Evolutionary conservation across 2,888 invertebrate species (phyloP), one percentile per base, ranked within the genome.

Genomic region (Ectemnius lituratus): DNA sequence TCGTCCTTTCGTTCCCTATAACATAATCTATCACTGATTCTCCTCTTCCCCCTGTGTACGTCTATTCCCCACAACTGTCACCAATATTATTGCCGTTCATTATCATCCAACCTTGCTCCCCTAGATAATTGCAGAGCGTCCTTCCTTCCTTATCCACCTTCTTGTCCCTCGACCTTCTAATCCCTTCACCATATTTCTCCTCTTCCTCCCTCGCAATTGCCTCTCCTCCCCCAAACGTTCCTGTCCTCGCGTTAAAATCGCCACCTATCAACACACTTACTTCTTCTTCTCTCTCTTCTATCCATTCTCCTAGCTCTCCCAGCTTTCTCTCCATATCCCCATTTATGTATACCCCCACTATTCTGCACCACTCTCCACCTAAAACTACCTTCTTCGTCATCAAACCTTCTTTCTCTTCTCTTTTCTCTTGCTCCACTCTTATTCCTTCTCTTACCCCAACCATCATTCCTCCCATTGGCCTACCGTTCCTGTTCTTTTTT

Each of bases 181-280:
- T 68, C 45, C 59, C 20, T 23, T 63, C 47, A 23, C 63, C 65
- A 0, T 65, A 27, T 8, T 3, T 8, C 2, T 5, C 45, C 20
- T 16, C 23, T 66, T 59, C 49, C 11, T 57, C 65, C 28, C 28
- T 52, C 8, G 2, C 28, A 6, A 2, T 8, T 37, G 14, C 20
- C 62, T 58, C 60, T 60, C n/a, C 76, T 70, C 59, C 70, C 37
- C 2, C 2, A 1, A 23, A 1, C 8, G 66, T 27, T 47, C 71
- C 75, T 64, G 59, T 65, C 59, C 77, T 74, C 23, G 63, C 70
- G 18, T 73, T 74, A 20, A 79, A 67, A 58, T 73, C 77, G 20
- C 73, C 73, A 4, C 67, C 28, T 6, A 37, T 37, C 8, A 37
- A 2, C 3, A 8, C 8, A 8, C 3, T 6, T 37, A 37, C 8